phyloP scores from a whole-genome alignment of 1,140 invertebrate genomes.

The Drosophila melanica region DNA sequence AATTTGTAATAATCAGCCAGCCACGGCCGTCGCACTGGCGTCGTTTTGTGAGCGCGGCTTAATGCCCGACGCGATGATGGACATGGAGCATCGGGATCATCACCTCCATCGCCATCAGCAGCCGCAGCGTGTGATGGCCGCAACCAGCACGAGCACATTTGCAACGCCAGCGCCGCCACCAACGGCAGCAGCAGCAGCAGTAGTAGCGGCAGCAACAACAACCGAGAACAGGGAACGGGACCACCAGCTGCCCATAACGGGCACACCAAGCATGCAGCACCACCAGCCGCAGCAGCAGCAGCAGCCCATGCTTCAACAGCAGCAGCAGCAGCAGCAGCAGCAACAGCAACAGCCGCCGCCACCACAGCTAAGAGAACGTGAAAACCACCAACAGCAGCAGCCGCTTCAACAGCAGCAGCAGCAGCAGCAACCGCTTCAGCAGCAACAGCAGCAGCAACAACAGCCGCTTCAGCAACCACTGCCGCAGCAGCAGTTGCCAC shows the following conservation, averaged over 20 bases:
- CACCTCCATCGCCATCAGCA: conserved; percentile 69
- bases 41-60: conserved; percentile 77
- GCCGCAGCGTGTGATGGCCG: conserved; percentile 37
- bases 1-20: not conserved
- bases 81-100: conserved; percentile 76
- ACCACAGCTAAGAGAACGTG: conserved; percentile 49
- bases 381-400: conserved; percentile 53
- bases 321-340: conserved; percentile 31
- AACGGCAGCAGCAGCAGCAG: conserved; percentile 13
- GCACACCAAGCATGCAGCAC: conserved; percentile 39
- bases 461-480: conserved; percentile 40
- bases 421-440: conserved; percentile 38
- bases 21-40: conserved; percentile 63
- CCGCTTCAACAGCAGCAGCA: conserved; percentile 29
- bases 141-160: conserved; percentile 59
- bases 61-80: conserved; percentile 77
- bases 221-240: conserved; percentile 46
- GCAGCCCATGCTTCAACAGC: conserved; percentile 35
- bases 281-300: conserved; percentile 25
- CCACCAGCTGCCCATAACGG: conserved; percentile 35
- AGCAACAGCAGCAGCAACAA: conserved; percentile 36
- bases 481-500: conserved; percentile 31
- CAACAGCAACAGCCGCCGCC: conserved; percentile 25
- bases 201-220: not conserved
- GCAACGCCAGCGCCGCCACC: conserved; percentile 60